These are phyloP conservation scores for Phalacrocorax aristotelis DNA, from an alignment of 2,113 vertebrate genomes.

Conservation along the genomic window DNA sequence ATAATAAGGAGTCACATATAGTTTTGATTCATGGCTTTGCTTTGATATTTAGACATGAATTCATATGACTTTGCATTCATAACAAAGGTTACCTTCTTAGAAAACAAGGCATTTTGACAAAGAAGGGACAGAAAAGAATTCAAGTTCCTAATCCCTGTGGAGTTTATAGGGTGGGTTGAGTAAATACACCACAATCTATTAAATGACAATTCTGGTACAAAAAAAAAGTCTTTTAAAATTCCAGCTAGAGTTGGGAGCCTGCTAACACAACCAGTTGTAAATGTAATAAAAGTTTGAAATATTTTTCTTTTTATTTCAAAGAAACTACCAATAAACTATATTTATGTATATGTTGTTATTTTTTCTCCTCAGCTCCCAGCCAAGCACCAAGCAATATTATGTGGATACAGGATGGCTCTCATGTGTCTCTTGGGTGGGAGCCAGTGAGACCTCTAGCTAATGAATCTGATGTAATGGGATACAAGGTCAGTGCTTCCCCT, in stretches of 20 bases:
- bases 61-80: constrained; percentile 26
- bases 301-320: neutral
- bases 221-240: neutral
- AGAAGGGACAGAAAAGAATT: constrained; percentile 49
- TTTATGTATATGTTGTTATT: neutral
- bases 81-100: constrained; percentile 39
- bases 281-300: neutral
- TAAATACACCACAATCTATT: neutral
- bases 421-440: constrained; percentile 91
- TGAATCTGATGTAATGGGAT: constrained; percentile 93
- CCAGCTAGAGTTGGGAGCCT: neutral
- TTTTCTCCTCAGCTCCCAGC: constrained; percentile 81
- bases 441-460: constrained; percentile 88
- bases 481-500: constrained; percentile 82
- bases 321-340: neutral
- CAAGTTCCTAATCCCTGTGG: constrained; percentile 9
- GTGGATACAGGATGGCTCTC: constrained; percentile 93
- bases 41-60: constrained; percentile 28
- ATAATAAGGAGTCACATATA: neutral
- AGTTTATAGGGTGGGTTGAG: neutral
- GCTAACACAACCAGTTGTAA: neutral
- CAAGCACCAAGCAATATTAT: constrained; percentile 87
- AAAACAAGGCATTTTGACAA: constrained; percentile 36
- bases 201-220: constrained; percentile 17
- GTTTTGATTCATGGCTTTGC: constrained; percentile 17